A percentile compares a stretch with the other conserved stretches of the same genome.
phyloP scores from a whole-genome alignment of 2,888 invertebrate species.

The Unio delphinus region DNA sequence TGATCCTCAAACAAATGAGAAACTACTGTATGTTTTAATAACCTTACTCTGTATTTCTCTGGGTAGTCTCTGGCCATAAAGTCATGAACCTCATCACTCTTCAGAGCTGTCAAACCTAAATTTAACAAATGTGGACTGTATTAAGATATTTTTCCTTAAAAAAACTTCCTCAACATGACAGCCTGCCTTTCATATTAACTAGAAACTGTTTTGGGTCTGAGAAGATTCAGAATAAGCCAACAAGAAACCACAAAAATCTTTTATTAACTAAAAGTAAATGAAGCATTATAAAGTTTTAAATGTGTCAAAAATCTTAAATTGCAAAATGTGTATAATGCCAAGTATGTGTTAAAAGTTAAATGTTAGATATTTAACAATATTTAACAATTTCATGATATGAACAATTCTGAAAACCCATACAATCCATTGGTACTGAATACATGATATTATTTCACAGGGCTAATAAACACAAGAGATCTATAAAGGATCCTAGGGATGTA shows the following conservation, averaged over 20 bases:
- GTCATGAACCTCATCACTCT: slow-evolving; percentile 93
- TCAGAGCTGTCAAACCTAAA: slow-evolving; percentile 86
- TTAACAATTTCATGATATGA: too few species aligned
- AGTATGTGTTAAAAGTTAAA: too few species aligned
- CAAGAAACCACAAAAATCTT: neutral
- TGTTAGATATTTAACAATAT: too few species aligned
- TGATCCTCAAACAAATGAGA: neutral
- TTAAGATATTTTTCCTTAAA: neutral
- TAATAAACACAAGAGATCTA: slow-evolving; percentile 1
- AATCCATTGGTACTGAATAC: too few species aligned
- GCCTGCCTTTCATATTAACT: neutral
- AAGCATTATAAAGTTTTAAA: too few species aligned
- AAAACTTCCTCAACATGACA: too few species aligned
- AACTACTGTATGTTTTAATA: slow-evolving; percentile 1
- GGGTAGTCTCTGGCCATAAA: slow-evolving; percentile 96
- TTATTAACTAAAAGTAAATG: too few species aligned
- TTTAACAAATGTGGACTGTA: neutral
- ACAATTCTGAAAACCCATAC: too few species aligned
- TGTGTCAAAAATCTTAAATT: too few species aligned
- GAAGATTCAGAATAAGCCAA: neutral
- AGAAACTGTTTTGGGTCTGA: neutral
- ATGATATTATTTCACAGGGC: too few species aligned
- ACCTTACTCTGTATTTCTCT: slow-evolving; percentile 88
- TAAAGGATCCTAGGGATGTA: neutral
- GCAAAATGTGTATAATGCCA: too few species aligned